These are phyloP conservation scores for Orchesella cincta DNA, from an alignment of 1,140 invertebrate genomes.

Conservation along the genomic window DNA sequence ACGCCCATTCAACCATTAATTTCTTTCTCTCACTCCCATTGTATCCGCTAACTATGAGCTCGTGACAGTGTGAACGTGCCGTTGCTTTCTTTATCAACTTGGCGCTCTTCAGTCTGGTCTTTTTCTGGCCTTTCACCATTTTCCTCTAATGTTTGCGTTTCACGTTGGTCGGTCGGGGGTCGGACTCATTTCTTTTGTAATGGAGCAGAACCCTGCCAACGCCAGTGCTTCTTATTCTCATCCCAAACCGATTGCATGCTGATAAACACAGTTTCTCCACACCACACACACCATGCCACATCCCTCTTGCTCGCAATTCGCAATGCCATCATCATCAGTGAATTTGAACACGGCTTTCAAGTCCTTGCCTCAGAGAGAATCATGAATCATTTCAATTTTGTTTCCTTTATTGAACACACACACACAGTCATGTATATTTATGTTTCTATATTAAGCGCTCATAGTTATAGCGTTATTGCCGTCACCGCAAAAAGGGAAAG, in stretches of 20 bases:
- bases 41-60: not conserved
- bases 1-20: not conserved
- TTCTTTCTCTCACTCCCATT: not conserved
- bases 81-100: too few relatives aligned
- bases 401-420: slow-evolving; percentile 32
- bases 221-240: not conserved
- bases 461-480: not conserved
- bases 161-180: not conserved
- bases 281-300: too few relatives aligned
- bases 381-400: slow-evolving; percentile 24
- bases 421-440: too few relatives aligned
- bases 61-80: too few relatives aligned
- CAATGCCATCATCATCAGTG: too few relatives aligned
- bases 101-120: not conserved
- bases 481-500: not conserved
- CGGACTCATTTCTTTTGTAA: not conserved
- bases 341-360: too few relatives aligned
- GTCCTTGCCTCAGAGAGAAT: too few relatives aligned
- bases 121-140: not conserved
- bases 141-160: not conserved
- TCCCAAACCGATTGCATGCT: not conserved
- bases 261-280: too few relatives aligned
- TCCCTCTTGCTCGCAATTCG: too few relatives aligned
- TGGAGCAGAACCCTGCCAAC: not conserved
- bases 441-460: not conserved